Conservation (phyloP, 2,797 vertebrate species). For the Diceros bicornis region DNA sequence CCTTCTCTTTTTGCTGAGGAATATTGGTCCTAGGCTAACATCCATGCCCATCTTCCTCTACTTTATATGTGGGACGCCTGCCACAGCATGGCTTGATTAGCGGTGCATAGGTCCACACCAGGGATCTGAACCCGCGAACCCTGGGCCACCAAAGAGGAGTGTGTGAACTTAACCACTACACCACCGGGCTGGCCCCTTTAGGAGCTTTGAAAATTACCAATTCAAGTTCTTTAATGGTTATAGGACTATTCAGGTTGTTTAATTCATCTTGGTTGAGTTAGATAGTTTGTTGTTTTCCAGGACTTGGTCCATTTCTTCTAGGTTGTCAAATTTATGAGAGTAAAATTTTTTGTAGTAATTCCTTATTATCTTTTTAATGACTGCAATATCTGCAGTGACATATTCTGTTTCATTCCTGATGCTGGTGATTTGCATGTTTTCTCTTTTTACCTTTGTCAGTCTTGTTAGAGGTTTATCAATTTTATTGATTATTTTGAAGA, state of each 20-base stretch:
- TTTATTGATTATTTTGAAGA: neutral
- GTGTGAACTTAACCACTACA: no score
- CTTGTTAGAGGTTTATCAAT: neutral
- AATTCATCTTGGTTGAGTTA: neutral
- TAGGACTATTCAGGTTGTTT: neutral
- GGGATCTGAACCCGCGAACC: no score
- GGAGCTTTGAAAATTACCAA: neutral
- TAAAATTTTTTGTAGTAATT: neutral
- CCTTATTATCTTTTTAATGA: neutral
- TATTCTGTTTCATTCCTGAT: neutral
- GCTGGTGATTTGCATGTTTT: neutral
- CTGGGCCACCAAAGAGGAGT: no score
- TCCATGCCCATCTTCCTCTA: no score
- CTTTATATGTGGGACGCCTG: no score
- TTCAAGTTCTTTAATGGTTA: neutral
- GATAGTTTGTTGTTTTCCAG: neutral
- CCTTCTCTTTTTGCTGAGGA: no score
- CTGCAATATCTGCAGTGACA: neutral
- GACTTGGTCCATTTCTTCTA: neutral
- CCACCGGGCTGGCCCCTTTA: no score
- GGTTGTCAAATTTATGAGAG: neutral
- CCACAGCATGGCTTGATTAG: no score
- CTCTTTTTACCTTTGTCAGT: neutral
- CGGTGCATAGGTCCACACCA: no score
- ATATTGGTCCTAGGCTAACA: no score